Base-by-base conservation (phyloP, 1,140 invertebrate genomes). In the Magallana gigas region DNA sequence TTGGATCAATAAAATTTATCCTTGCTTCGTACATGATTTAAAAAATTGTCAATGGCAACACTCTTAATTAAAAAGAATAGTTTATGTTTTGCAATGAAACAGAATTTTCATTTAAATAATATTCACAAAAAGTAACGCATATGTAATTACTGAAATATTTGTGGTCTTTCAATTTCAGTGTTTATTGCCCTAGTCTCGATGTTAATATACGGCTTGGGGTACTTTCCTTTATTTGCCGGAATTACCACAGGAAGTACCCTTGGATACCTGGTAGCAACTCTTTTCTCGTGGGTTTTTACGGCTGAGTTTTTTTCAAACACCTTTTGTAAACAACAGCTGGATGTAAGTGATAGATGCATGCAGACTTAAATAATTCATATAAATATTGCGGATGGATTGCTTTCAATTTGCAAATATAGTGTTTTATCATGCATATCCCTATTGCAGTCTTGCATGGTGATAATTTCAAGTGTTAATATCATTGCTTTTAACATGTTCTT, bases 171-270 rank as follows among this genome's bases (percentile, higher is more conserved):
- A 48, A 36, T 84, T 86, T 16, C 88, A 92, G 91, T 89, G 7
- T 90, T 92, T 59, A 83, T 88, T 12, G 87, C 86, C 29, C 83
- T 92, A 4, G 36, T 87, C 11, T 92, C 91, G 12, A 90, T 92
- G 89, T 81, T 92, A 12, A 87, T 91, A 48, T 92, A 92, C 68
- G 91, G 91, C 5, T 76, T 92, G n/a, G 90, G 88, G 8, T 92
- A 82, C 62, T 89, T 89, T 29, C 91, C 91, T 36, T 58, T 92
- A 48, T 92, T 92, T 88, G 88, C 88, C 48, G 87, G 85, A 12
- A 83, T 92, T 8, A 86, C 91, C 16, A 23, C 90, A 9, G 84
- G 81, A 1, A 85, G 89, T 14, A 57, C 87, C 14, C 84, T 88
- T 16, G 86, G 90, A 23, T 91, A 90, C n/a, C 68, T 14, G 1